These are phyloP conservation scores for Oreonectes daqikongensis DNA, from an alignment of 2,797 vertebrate genomes.

Conservation along the genomic window DNA sequence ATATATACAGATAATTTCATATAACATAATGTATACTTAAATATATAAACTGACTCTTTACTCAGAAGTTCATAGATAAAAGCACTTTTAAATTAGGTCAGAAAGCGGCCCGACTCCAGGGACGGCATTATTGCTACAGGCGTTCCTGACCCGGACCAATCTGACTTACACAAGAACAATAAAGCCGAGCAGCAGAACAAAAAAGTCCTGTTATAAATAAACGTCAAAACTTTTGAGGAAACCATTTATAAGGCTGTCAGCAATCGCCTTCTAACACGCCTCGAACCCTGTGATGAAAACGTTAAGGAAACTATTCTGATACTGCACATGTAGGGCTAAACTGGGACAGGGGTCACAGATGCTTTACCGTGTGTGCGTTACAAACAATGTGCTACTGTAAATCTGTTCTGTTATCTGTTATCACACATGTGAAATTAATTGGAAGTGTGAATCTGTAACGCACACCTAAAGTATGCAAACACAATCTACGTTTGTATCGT, in stretches of 20 bases:
- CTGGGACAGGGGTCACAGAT: slow-evolving; percentile 17
- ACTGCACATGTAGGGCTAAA: slow-evolving; percentile 1
- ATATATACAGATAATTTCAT: too few relatives aligned
- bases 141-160: slow-evolving; percentile 44
- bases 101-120: slow-evolving; percentile 18
- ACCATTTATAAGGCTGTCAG: slow-evolving; percentile 53
- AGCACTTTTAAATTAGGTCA: not conserved
- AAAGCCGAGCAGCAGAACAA: slow-evolving; percentile 31
- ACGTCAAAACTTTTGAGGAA: slow-evolving; percentile 50
- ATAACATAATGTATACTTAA: too few relatives aligned
- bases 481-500: not conserved
- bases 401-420: not conserved
- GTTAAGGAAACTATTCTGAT: slow-evolving; percentile 33
- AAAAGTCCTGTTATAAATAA: slow-evolving; percentile 57
- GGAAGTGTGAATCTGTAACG: not conserved
- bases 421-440: not conserved
- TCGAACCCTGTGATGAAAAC: slow-evolving; percentile 31
- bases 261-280: slow-evolving; percentile 24
- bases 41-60: not conserved
- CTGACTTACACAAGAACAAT: slow-evolving; percentile 54
- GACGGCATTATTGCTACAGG: slow-evolving; percentile 47
- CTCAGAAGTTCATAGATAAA: not conserved
- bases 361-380: not conserved
- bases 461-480: not conserved
- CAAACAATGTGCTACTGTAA: not conserved